phyloP scores from a whole-genome alignment of 2,888 invertebrate species.

The Leistus spinibarbis region DNA sequence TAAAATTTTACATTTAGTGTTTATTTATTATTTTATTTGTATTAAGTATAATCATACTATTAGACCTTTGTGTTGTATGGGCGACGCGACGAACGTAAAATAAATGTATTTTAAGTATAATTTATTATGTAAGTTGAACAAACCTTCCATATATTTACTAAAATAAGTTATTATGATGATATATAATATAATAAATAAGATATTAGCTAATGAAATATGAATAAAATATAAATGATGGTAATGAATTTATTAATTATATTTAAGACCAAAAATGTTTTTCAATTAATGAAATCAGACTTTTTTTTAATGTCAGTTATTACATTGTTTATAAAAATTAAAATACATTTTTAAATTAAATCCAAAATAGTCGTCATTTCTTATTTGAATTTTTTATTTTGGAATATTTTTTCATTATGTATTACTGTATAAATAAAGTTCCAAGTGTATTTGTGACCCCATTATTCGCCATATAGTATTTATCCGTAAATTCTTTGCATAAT shows the following conservation, averaged over 20 bases:
- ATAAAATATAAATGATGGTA: neutral
- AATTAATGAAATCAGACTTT: neutral
- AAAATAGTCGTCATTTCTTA: conserved; percentile 22
- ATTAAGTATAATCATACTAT: neutral
- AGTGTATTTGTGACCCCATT: conserved; percentile 27
- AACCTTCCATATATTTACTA: neutral
- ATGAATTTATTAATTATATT: conserved; percentile 15
- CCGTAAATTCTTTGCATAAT: neutral
- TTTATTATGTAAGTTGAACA: neutral
- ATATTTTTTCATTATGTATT: conserved; percentile 19
- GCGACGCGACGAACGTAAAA: neutral
- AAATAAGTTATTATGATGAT: neutral
- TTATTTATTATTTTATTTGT: no score
- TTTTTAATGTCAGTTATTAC: neutral
- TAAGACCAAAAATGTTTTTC: neutral
- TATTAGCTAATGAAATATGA: neutral
- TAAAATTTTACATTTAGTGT: no score
- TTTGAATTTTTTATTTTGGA: conserved; percentile 28
- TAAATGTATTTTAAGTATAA: neutral
- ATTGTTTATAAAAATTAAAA: neutral
- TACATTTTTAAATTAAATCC: conserved; percentile 26
- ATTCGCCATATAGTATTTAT: conserved; percentile 16
- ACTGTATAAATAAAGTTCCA: conserved; percentile 27
- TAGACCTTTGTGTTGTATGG: neutral
- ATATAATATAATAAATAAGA: neutral